Percentiles rank a stretch among this genome's conserved stretches.
Evolutionary conservation across 2,113 vertebrate genomes (phyloP).

Genomic region (Sarotherodon lohbergeri): DNA sequence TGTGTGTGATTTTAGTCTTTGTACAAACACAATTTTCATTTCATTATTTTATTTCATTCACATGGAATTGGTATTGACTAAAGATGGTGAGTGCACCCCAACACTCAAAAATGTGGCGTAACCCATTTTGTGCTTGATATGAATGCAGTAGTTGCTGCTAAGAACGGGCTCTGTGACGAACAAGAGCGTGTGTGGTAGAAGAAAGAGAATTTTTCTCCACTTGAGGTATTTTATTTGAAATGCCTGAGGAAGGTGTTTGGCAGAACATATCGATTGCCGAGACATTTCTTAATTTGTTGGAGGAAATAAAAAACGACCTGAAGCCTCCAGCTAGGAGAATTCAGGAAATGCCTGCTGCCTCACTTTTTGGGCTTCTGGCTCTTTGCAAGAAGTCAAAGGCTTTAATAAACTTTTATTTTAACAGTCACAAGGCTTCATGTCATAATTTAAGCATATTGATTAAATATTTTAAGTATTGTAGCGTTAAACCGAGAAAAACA

Average conservation of each 20-base stretch:
- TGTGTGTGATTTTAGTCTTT: background rate
- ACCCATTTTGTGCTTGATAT: background rate
- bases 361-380: background rate
- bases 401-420: background rate
- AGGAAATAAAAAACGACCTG: background rate
- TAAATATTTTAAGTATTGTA: background rate
- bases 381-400: background rate
- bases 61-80: background rate
- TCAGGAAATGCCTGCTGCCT: background rate
- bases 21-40: background rate
- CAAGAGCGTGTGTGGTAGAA: background rate
- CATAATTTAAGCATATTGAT: background rate
- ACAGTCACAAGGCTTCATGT: background rate
- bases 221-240: background rate
- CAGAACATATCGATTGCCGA: background rate
- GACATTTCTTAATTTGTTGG: background rate
- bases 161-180: background rate
- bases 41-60: background rate
- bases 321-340: background rate
- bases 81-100: background rate
- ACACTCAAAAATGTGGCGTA: background rate
- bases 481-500: background rate
- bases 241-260: background rate
- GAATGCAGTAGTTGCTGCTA: background rate
- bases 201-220: background rate